phyloP scores from a whole-genome alignment of 1,140 invertebrate species.

The Acromyrmex charruanus region DNA sequence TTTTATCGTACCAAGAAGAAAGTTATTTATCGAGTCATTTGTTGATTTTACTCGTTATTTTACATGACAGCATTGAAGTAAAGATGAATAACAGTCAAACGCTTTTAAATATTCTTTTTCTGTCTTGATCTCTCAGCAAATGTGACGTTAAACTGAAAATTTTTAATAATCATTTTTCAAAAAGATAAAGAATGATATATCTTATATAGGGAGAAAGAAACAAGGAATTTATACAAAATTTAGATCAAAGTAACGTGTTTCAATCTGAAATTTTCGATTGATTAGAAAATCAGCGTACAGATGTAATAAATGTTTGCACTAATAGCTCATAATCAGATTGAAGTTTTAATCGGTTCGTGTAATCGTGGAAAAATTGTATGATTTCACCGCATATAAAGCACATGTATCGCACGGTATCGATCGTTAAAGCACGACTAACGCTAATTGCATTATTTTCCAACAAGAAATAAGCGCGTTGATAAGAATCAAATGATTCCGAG shows the following conservation, averaged over 20 bases:
- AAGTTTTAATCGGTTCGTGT: conserved; percentile 13
- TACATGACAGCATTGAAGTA: background rate
- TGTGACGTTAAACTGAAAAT: background rate
- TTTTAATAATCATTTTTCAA: background rate
- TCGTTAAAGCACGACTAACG: conserved; percentile 18
- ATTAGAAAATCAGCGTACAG: background rate
- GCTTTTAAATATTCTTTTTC: background rate
- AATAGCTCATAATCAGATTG: conserved; percentile 36
- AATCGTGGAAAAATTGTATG: conserved; percentile 7
- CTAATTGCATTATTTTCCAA: conserved; percentile 57
- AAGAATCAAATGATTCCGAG: conserved; percentile 47
- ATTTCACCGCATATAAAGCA: conserved; percentile 46
- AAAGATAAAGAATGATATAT: background rate
- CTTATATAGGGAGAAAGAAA: no score
- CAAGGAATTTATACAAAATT: background rate
- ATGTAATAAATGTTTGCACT: conserved; percentile 4
- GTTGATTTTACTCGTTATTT: conserved; percentile 6
- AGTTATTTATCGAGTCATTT: background rate
- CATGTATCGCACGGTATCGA: conserved; percentile 21
- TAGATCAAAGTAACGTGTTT: background rate
- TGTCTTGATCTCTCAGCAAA: no score
- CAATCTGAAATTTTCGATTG: background rate
- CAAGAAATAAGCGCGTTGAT: conserved; percentile 35
- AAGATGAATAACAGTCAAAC: background rate
- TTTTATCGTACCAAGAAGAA: background rate